Evolutionary conservation across 1,140 invertebrate species (phyloP).

Genomic region (Lasioglossum baleicum): DNA sequence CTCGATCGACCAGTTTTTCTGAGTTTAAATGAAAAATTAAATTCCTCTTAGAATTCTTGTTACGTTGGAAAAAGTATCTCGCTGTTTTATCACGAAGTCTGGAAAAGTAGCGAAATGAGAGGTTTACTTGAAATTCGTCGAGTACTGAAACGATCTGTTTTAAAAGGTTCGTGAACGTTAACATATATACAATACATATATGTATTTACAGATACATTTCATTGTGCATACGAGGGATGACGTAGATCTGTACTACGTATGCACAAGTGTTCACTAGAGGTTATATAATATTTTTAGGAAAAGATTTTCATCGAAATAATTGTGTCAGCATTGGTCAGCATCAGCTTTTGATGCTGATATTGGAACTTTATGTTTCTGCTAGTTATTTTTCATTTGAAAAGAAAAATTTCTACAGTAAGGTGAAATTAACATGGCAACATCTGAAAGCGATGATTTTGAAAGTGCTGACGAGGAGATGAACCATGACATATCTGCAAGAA

Average conservation of each 20-base stretch:
- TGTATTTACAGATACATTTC: neutral
- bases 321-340: neutral
- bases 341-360: neutral
- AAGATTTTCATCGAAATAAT: neutral
- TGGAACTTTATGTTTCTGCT: neutral
- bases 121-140: neutral
- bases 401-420: neutral
- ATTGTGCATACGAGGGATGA: neutral
- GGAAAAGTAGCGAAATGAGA: neutral
- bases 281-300: neutral
- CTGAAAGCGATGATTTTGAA: conserved; percentile 87
- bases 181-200: too few relatives aligned
- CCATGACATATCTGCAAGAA: conserved; percentile 35
- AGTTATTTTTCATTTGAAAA: neutral
- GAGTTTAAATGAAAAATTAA: neutral
- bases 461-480: conserved; percentile 83
- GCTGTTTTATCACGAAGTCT: too few relatives aligned
- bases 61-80: neutral
- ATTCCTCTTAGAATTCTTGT: neutral
- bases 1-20: neutral
- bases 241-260: conserved; percentile 4
- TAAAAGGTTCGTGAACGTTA: neutral
- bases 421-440: conserved; percentile 82
- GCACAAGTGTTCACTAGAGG: neutral
- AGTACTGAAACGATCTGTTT: neutral